phyloP scores from a whole-genome alignment of 2,113 vertebrate species.

The Corvus moneduloides region DNA sequence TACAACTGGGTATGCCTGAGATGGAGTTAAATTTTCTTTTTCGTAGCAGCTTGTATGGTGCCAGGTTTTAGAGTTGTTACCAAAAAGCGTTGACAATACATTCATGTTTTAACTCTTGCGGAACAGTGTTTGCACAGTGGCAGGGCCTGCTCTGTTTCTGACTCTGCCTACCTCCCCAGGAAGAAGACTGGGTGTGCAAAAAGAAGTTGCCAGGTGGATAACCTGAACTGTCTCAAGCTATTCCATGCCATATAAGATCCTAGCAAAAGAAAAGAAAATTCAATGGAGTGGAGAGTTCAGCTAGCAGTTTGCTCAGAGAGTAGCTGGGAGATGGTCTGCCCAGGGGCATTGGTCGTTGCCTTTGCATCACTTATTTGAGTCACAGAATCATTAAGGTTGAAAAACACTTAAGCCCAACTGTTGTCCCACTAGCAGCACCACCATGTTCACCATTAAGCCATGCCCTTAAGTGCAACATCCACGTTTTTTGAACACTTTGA shows the following conservation, averaged over 20 bases:
- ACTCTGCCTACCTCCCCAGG: not conserved
- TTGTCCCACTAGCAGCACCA: no score
- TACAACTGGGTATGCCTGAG: not conserved
- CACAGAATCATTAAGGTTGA: not conserved
- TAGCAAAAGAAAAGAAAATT: not conserved
- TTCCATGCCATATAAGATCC: accelerated
- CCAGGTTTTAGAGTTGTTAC: not conserved
- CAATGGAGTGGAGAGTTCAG: not conserved
- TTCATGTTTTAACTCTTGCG: not conserved
- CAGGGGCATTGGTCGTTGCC: not conserved
- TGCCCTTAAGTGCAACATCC: not conserved
- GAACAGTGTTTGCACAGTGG: not conserved
- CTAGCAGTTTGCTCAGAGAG: not conserved
- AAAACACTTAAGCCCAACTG: not conserved
- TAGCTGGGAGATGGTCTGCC: not conserved
- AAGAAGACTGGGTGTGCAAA: not conserved
- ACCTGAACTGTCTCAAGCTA: not conserved
- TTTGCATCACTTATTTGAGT: not conserved
- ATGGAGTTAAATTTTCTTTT: not conserved
- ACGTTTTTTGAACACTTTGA: not conserved
- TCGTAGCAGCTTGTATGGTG: not conserved
- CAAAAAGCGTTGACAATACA: not conserved
- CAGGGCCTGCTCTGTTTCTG: not conserved
- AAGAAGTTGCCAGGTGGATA: not conserved
- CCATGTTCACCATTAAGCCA: not conserved